A percentile compares a stretch with the other conserved stretches of the same genome.
Evolutionary conservation across 2,888 invertebrate species (phyloP).

Genomic region (Hermaeophaga mercurialis): DNA sequence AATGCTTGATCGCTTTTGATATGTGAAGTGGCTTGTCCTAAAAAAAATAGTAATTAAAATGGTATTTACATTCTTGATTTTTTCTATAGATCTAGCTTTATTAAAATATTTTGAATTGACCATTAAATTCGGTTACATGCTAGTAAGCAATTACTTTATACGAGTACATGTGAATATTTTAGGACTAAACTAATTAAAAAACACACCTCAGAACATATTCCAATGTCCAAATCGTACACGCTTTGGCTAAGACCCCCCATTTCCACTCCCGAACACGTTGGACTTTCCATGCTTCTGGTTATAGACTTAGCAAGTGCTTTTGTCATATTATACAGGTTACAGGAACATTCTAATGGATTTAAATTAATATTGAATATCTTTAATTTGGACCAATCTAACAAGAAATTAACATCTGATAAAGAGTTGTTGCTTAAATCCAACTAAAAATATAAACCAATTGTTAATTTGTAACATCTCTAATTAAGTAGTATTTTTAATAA

Average conservation of each 20-base stretch:
- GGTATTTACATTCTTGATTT: not conserved
- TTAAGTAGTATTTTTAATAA: too few relatives aligned
- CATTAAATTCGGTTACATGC: too few relatives aligned
- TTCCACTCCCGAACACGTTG: slow-evolving; percentile 48
- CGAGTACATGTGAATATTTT: too few relatives aligned
- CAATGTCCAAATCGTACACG: slow-evolving; percentile 42
- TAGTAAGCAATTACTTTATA: too few relatives aligned
- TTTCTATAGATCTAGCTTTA: not conserved
- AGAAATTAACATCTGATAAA: slow-evolving; percentile 61
- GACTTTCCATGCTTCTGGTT: slow-evolving; percentile 44
- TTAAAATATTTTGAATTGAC: too few relatives aligned
- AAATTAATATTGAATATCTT: slow-evolving; percentile 63
- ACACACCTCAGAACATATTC: slow-evolving; percentile 13
- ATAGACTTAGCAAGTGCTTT: slow-evolving; percentile 42
- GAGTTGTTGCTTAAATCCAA: slow-evolving; percentile 68
- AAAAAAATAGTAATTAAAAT: slow-evolving; percentile 4
- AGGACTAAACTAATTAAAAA: too few relatives aligned
- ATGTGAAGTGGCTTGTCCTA: slow-evolving; percentile 20
- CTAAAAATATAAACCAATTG: slow-evolving; percentile 57
- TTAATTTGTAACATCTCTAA: too few relatives aligned
- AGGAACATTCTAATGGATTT: slow-evolving; percentile 72
- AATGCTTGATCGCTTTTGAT: slow-evolving; percentile 35
- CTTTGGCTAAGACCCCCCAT: slow-evolving; percentile 32
- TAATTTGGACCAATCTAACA: slow-evolving; percentile 64
- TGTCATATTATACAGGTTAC: slow-evolving; percentile 57